Base-by-base conservation (phyloP, 2,113 vertebrate genomes). In the Sinocyclocheilus anshuiensis region DNA sequence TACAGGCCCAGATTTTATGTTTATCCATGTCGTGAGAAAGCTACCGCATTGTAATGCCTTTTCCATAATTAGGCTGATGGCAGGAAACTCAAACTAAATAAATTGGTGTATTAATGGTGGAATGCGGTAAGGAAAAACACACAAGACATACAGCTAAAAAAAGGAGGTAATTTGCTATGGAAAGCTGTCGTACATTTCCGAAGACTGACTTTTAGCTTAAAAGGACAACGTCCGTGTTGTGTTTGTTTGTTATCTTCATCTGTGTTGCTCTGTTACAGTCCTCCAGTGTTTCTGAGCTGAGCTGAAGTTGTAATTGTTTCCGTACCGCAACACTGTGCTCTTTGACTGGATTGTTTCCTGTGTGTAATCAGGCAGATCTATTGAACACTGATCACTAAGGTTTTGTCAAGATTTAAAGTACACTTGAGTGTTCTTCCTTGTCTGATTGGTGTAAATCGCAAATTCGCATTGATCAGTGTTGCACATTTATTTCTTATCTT, bases 21-120 rank as follows among this genome's bases (percentile, higher is more conserved):
- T 91, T 94, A 90, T 91, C 22, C 92, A 84, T 93, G 91, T 93
- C 93, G 87, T 93, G 94, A 95, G 93, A 94, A 95, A 89, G 85
- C 88, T 86, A 77, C 89, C 83, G 86, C 88, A 79, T 71, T 18
- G 86, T 92, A 91, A 90, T 87, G 92, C 90, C 90, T 92, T 87
- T 92, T 95, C 93, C 93, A 93, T 87, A 86, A 85, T 90, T 80
- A 87, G 55, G 77, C 81, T 85, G 90, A 89, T 89, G 88, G 91
- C 93, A 92, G 93, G 86, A 90, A 91, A 87, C 86, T 84, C 80
- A 81, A 72, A 69, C 71, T 77, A 83, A 87, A 84, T 76, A 76
- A 67, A 65, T 83, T 57, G 74, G 77, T 53, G 71, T 55, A 82
- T 53, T 74, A 80, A 77, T 80, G 79, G 63, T 50, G 45, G 48